Evolutionary conservation across 2,797 vertebrate species (phyloP).

Genomic region (Spea hammondii): DNA sequence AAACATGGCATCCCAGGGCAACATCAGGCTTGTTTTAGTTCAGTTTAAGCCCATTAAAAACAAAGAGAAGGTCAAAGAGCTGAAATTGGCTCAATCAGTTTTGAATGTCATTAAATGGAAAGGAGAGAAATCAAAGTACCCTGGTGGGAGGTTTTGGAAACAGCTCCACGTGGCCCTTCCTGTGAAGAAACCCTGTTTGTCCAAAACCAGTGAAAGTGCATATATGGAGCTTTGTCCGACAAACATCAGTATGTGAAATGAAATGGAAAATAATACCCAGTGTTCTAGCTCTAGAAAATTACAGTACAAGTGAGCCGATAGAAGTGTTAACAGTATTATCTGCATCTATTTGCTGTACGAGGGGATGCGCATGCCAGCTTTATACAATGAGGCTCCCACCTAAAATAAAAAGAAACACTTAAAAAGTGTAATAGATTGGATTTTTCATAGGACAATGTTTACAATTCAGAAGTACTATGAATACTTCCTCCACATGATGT

Average conservation of each 20-base stretch:
- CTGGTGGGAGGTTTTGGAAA: conserved; percentile 90
- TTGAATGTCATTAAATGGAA: conserved; percentile 87
- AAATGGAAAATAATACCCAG: background rate
- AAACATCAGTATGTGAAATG: background rate
- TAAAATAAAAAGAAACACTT: no score
- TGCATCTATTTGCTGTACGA: background rate
- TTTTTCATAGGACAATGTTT: no score
- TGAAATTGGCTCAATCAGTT: conserved; percentile 79
- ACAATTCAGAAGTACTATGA: no score
- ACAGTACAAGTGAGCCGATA: background rate
- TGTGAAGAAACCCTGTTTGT: conserved; percentile 66
- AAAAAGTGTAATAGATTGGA: no score
- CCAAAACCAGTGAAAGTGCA: conserved; percentile 37
- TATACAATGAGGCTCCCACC: no score
- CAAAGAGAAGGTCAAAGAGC: conserved; percentile 80
- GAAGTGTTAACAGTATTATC: background rate
- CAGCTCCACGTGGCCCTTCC: conserved; percentile 85
- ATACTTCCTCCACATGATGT: no score
- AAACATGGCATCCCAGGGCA: conserved; percentile 83
- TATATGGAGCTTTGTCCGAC: conserved; percentile 49
- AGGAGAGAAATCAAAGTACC: conserved; percentile 83
- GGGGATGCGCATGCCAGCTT: no score
- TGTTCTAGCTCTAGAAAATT: background rate
- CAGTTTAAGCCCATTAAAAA: conserved; percentile 82
- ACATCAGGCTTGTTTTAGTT: conserved; percentile 88